Conservation (phyloP, 2,797 vertebrate genomes). For the Platyrinchus mystaceus region DNA sequence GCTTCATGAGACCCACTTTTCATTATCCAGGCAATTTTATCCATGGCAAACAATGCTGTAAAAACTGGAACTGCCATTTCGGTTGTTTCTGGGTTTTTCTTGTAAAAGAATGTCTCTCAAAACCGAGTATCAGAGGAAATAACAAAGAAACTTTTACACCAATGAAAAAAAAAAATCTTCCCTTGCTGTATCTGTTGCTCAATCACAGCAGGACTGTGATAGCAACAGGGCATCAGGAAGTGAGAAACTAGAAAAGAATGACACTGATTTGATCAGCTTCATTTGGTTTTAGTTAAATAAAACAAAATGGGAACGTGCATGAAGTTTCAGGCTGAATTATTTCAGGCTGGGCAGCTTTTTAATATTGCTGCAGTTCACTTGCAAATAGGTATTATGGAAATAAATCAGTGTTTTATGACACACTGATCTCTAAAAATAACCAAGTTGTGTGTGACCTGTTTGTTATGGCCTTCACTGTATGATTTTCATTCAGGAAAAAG, state of each 20-base stretch:
- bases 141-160: neutral
- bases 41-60: neutral
- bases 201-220: conserved; percentile 5
- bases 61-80: neutral
- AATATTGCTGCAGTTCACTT: neutral
- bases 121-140: neutral
- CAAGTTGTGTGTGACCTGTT: neutral
- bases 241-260: conserved; percentile 27
- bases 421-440: neutral
- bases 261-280: neutral
- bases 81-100: neutral
- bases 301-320: neutral
- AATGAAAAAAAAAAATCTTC: neutral
- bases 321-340: neutral
- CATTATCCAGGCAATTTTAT: neutral
- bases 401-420: neutral
- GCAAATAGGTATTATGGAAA: neutral
- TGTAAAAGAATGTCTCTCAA: neutral
- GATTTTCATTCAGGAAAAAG: neutral
- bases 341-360: neutral
- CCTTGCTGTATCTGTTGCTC: neutral
- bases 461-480: neutral
- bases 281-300: neutral
- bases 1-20: neutral
- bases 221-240: neutral